Evolutionary conservation across 2,113 vertebrate species (phyloP).

Genomic region (Peromyscus leucopus): DNA sequence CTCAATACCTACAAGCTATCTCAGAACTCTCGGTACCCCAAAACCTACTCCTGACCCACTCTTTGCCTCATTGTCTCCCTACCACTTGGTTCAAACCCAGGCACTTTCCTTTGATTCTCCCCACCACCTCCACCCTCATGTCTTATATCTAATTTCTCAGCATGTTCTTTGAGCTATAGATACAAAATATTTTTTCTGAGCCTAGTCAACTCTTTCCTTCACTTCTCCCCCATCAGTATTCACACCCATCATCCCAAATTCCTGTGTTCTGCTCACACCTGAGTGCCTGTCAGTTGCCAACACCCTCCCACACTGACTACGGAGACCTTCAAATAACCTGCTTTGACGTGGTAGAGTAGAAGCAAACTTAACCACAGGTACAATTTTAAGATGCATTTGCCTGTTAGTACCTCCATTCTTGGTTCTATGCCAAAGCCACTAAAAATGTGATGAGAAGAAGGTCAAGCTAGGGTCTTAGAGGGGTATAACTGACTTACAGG

Average conservation of each 20-base stretch:
- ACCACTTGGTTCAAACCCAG: neutral
- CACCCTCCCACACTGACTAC: neutral
- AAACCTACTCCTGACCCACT: slow-evolving; percentile 7
- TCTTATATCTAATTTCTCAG: neutral
- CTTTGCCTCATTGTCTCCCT: neutral
- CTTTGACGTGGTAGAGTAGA: neutral
- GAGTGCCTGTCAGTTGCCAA: neutral
- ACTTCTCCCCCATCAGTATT: neutral
- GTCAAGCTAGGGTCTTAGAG: neutral
- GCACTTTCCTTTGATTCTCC: neutral
- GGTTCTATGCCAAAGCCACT: neutral
- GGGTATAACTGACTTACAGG: neutral
- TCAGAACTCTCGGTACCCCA: neutral
- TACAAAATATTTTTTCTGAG: neutral
- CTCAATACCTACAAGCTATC: neutral
- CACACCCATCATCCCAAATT: neutral
- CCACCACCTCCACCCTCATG: neutral
- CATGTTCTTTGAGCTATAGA: neutral
- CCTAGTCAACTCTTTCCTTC: neutral
- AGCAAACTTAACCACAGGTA: neutral
- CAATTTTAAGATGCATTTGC: slow-evolving; percentile 9
- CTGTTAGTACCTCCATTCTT: slow-evolving; percentile 21
- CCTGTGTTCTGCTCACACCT: neutral
- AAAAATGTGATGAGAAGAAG: slow-evolving; percentile 3
- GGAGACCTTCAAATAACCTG: neutral